Conservation (phyloP, 1,140 invertebrate species). For the Glossosoma conforme region DNA sequence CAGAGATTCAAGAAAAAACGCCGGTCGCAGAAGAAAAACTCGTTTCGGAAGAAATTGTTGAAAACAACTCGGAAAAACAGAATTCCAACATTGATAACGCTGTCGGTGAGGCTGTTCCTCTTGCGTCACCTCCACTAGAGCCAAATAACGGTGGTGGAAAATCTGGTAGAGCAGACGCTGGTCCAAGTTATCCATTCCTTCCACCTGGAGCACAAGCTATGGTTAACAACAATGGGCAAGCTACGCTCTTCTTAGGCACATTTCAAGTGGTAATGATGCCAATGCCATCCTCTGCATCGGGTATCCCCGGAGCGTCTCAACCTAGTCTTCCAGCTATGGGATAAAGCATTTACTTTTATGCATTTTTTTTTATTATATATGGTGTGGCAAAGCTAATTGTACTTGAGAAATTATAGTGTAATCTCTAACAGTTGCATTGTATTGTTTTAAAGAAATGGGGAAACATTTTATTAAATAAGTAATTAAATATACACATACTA, state of each 20-base stretch:
- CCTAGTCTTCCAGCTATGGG: too few species aligned
- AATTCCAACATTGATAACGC: background rate
- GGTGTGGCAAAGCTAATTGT: too few species aligned
- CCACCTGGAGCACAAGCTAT: constrained; percentile 10
- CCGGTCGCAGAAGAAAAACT: background rate
- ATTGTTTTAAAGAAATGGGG: too few species aligned
- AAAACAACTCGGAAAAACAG: background rate
- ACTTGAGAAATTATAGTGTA: too few species aligned
- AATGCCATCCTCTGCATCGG: background rate
- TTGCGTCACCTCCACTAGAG: background rate
- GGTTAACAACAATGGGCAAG: constrained; percentile 11
- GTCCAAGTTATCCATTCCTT: background rate
- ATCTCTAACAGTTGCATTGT: too few species aligned
- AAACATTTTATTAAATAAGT: too few species aligned
- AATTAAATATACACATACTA: too few species aligned
- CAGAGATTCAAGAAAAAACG: too few species aligned
- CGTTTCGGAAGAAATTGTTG: background rate
- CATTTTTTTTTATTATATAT: too few species aligned
- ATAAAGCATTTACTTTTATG: too few species aligned
- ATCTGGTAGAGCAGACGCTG: background rate
- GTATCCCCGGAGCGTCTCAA: background rate
- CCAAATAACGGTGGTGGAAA: background rate
- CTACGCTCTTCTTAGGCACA: constrained; percentile 14
- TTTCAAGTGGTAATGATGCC: constrained; percentile 21
- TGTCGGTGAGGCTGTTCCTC: background rate